Evolutionary conservation across 2,888 invertebrate genomes (phyloP), one percentile per base, ranked within the genome.

Genomic region (Aricia artaxerxes): DNA sequence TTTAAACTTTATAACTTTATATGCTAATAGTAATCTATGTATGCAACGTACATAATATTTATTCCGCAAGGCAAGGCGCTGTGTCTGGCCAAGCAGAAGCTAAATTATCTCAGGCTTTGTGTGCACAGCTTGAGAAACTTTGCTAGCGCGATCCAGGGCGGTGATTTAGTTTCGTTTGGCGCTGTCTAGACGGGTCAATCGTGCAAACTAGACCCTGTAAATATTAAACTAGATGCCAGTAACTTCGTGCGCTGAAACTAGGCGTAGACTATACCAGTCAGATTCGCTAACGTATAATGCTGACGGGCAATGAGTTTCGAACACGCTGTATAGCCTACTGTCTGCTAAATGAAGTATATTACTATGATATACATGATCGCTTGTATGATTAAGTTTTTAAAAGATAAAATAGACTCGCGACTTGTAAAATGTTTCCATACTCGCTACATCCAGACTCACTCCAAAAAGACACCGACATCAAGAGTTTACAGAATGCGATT

Each of bases 41-140:
- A 64, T 69, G 69, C 35, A 64, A 11, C 1, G 69, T 69, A 69
- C 4, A 16, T 13, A 31, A 64, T 49, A 57, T 57, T 57, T 57
- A 57, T 69, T 69, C 69, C 69, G 69, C 69, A 35, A 35, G 35
- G 35, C 69, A 16, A 1, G 35, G 35, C 69, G 69, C 13, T 69
- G 35, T 35, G 69, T 69, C 69, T 69, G 69, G 69, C 69, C 69
- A 69, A 69, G 69, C 69, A 69, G 69, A 69, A 69, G 69, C 69
- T 69, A 38, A 69, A 69, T 69, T 69, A 69, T 69, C 69, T 69
- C 13, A 69, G 69, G 69, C 69, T 35, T 69, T 69, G 69, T 69
- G 69, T 69, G 69, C 69, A 69, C 69, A 69, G 69, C 69, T 69
- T 69, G 69, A 69, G 69, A 69, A 69, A 69, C 69, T 69, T 69